These are phyloP conservation scores for Cygnus buccinator DNA, from an alignment of 2,113 vertebrate genomes.

Conservation along the genomic window DNA sequence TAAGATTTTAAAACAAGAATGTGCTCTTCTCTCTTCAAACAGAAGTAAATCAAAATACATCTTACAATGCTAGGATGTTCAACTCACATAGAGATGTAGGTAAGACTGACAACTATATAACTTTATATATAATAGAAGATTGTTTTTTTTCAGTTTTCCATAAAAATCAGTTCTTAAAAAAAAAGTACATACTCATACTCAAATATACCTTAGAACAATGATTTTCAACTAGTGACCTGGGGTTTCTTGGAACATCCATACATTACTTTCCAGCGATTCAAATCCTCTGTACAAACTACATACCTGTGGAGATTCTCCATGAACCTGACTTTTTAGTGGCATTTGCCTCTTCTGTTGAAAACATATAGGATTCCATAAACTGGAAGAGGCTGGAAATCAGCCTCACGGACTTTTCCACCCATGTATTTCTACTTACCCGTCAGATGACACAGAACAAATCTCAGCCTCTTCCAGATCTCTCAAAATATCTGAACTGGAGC, in stretches of 20 bases:
- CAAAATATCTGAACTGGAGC: conserved; percentile 81
- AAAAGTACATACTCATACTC: background rate
- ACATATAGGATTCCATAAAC: rapidly evolving
- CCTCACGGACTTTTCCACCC: background rate
- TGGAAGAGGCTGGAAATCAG: background rate
- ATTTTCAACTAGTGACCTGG: background rate
- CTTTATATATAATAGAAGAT: background rate
- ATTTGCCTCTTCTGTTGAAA: background rate
- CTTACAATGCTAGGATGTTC: background rate
- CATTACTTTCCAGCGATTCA: background rate
- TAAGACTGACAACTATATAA: background rate
- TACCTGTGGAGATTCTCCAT: background rate
- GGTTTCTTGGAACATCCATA: background rate
- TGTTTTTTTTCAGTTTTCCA: background rate
- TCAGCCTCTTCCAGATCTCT: conserved; percentile 69
- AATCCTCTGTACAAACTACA: background rate
- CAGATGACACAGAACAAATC: conserved; percentile 29
- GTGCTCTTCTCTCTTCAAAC: background rate
- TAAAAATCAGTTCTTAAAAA: background rate
- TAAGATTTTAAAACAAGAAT: background rate
- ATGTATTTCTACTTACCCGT: conserved; percentile 57
- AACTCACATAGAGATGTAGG: background rate
- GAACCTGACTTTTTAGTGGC: background rate
- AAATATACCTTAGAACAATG: background rate
- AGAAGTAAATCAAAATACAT: background rate